phyloP scores from a whole-genome alignment of 2,888 invertebrate genomes.

The Apamea crenata region DNA sequence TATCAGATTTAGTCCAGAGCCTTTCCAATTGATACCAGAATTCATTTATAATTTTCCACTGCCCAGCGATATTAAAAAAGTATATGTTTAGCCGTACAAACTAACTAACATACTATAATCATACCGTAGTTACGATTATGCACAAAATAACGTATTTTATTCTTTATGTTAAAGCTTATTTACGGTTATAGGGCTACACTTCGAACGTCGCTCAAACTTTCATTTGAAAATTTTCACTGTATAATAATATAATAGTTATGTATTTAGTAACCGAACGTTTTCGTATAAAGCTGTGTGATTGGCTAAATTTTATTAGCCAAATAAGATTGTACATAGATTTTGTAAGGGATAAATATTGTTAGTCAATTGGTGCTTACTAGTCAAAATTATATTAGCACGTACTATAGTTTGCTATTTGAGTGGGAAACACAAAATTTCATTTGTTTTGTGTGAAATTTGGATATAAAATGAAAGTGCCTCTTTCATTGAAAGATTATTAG shows the following conservation, averaged over 20 bases:
- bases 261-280: slow-evolving; percentile 66
- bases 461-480: slow-evolving; percentile 33
- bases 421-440: slow-evolving; percentile 58
- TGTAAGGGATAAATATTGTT: slow-evolving; percentile 79
- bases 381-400: slow-evolving; percentile 90
- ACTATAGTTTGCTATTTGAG: slow-evolving; percentile 70
- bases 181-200: slow-evolving; percentile 45
- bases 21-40: background rate
- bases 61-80: slow-evolving; percentile 4
- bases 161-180: slow-evolving; percentile 48
- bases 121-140: slow-evolving; percentile 46
- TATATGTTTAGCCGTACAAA: slow-evolving; percentile 43
- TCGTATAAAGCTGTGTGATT: slow-evolving; percentile 74
- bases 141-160: slow-evolving; percentile 55
- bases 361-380: slow-evolving; percentile 90
- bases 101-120: slow-evolving; percentile 24
- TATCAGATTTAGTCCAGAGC: background rate
- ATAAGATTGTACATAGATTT: slow-evolving; percentile 77
- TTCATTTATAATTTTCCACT: slow-evolving; percentile 8
- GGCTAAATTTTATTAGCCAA: slow-evolving; percentile 88
- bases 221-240: slow-evolving; percentile 61
- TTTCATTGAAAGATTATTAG: slow-evolving; percentile 21
- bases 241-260: slow-evolving; percentile 61
- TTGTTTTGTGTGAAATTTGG: slow-evolving; percentile 29
- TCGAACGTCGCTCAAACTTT: slow-evolving; percentile 63